Base-by-base conservation (phyloP, 2,797 vertebrate genomes). In the Lepus townsendii region DNA sequence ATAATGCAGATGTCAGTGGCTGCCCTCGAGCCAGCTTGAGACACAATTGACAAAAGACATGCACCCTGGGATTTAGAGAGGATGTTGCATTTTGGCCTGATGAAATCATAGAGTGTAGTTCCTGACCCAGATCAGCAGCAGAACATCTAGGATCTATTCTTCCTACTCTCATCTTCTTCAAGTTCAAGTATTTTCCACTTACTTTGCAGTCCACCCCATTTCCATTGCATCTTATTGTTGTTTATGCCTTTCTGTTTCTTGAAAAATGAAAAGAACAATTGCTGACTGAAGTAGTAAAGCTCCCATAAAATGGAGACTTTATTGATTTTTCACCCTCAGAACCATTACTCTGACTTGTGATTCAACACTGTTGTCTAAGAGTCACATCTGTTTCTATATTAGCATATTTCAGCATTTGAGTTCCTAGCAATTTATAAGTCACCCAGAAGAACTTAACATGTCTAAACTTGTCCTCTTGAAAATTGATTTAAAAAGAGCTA, bases 271-370 rank as follows among this genome's bases (percentile, higher is more conserved):
- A 91, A 94, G 88, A 95, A 93, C 11, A 24, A 63, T 52, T 93
- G 66, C 73, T 76, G 71, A 92, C 92, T 95, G 69, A 95, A 78
- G 72, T 90, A 94, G 90, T 94, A 96, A 92, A 93, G 35, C 26
- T 84, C 83, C 88, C 78, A 57, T 80, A 92, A 93, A 75, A 78
- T 95, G 90, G 82, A 96, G 89, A 92, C 73, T 47, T 92, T 92
- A 78, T 69, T 87, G 50, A 80, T 42, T 95, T 96, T 95, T 96
- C 32, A 93, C 35, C 38, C 91, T 78, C 52, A 91, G 71, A 42
- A 52, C 93, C 82, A 32, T 83, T 84, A 90, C 50, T 82, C 83
- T 91, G 66, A 79, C 83, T 96, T 97, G 82, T 93, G 91, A 96
- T 75, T 90, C 35, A 82, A 65, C 42, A 65, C 38, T 83, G 50